Conservation (phyloP, 2,797 vertebrate genomes). For the Sphenopsis melanotis region DNA sequence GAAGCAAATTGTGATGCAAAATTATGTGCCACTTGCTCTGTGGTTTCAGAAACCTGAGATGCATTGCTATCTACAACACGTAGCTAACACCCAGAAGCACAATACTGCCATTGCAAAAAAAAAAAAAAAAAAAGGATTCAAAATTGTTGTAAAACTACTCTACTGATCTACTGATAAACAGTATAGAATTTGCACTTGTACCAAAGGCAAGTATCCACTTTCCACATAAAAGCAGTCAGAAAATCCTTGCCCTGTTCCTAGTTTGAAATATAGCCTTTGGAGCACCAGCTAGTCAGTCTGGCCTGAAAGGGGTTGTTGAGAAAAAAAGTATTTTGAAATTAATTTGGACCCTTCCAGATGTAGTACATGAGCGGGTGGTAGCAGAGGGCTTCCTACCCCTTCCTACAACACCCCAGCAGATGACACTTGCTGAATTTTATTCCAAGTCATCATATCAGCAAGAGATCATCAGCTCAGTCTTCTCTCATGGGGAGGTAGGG, state of each 20-base stretch:
- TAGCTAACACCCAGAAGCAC: background rate
- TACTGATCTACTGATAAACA: background rate
- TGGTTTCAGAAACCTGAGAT: background rate
- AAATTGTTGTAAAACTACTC: background rate
- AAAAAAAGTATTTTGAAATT: background rate
- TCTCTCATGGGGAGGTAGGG: background rate
- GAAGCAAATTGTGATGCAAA: background rate
- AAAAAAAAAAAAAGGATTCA: background rate
- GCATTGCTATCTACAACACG: background rate
- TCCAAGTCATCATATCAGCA: background rate
- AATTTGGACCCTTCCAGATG: background rate
- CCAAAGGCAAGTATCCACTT: background rate
- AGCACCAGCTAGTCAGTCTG: background rate
- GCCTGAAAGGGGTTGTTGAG: background rate
- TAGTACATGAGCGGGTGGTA: background rate
- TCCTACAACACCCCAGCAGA: background rate
- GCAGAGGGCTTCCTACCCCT: background rate
- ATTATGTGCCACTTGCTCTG: background rate
- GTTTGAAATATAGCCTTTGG: background rate
- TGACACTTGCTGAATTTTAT: background rate
- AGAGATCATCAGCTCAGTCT: background rate
- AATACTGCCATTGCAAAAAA: background rate
- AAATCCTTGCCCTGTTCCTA: background rate
- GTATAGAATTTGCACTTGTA: background rate
- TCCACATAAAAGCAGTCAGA: background rate